Conservation (phyloP, 2,888 invertebrate genomes). For the Gandaritis pyraliata region DNA sequence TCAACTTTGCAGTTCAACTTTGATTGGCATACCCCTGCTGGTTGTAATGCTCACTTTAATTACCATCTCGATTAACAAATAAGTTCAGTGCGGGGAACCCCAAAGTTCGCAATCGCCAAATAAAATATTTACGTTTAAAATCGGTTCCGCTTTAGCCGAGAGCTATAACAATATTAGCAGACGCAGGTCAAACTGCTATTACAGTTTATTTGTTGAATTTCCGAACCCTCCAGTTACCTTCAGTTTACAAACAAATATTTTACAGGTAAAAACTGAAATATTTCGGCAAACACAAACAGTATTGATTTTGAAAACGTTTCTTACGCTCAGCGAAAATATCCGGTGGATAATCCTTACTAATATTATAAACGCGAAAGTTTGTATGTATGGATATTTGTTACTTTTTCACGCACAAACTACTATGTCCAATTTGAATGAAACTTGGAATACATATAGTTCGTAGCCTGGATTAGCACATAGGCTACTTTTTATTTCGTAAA, state of each 20-base stretch:
- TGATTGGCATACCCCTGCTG: too few relatives aligned
- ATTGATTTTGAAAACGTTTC: slow-evolving; percentile 6
- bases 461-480: too few relatives aligned
- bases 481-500: too few relatives aligned
- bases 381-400: too few relatives aligned
- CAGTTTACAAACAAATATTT: slow-evolving; percentile 19
- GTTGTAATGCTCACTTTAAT: slow-evolving; percentile 16
- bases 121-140: slow-evolving; percentile 24
- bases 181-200: slow-evolving; percentile 19
- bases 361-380: too few relatives aligned
- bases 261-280: slow-evolving; percentile 17
- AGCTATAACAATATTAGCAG: slow-evolving; percentile 30
- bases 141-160: slow-evolving; percentile 23
- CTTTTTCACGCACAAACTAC: too few relatives aligned
- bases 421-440: too few relatives aligned
- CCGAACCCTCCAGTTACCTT: slow-evolving; percentile 16
- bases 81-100: slow-evolving; percentile 13
- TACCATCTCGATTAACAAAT: slow-evolving; percentile 19
- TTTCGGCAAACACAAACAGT: slow-evolving; percentile 5
- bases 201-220: slow-evolving; percentile 18
- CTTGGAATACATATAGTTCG: too few relatives aligned
- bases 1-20: too few relatives aligned
- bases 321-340: slow-evolving; percentile 10
- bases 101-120: slow-evolving; percentile 18
- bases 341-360: slow-evolving; percentile 1